Conservation (phyloP, 2,797 vertebrate genomes). For the Anguilla pacifica region DNA sequence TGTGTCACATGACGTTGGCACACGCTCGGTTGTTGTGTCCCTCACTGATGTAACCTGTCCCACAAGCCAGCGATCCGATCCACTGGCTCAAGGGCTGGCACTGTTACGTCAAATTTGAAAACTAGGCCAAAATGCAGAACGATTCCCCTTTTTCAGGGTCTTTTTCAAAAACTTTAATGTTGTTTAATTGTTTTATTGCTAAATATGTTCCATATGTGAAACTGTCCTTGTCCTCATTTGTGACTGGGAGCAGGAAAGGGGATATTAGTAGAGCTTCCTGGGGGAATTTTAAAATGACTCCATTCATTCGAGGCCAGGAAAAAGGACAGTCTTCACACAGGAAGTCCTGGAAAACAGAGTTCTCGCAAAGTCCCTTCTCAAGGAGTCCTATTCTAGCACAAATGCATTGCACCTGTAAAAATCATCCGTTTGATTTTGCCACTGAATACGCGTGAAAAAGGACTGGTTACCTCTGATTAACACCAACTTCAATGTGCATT, state of each 20-base stretch:
- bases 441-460: not conserved
- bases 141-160: constrained; percentile 11
- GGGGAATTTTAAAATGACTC: not conserved
- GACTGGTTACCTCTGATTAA: not conserved
- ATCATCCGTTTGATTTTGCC: not conserved
- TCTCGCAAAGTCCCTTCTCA: not conserved
- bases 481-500: not conserved
- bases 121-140: constrained; percentile 2
- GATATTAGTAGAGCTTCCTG: not conserved
- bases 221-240: not conserved
- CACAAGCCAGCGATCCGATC: not conserved
- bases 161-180: constrained; percentile 13
- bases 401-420: not conserved
- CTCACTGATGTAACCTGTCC: not conserved
- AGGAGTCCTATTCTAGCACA: not conserved
- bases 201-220: not conserved
- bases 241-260: not conserved
- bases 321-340: not conserved
- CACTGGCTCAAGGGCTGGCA: not conserved
- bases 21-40: not conserved
- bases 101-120: not conserved
- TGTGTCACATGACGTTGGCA: constrained; percentile 10
- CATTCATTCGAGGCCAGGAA: not conserved
- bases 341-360: not conserved
- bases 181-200: not conserved